phyloP scores from a whole-genome alignment of 2,113 vertebrate genomes.

The Pardalotus punctatus region DNA sequence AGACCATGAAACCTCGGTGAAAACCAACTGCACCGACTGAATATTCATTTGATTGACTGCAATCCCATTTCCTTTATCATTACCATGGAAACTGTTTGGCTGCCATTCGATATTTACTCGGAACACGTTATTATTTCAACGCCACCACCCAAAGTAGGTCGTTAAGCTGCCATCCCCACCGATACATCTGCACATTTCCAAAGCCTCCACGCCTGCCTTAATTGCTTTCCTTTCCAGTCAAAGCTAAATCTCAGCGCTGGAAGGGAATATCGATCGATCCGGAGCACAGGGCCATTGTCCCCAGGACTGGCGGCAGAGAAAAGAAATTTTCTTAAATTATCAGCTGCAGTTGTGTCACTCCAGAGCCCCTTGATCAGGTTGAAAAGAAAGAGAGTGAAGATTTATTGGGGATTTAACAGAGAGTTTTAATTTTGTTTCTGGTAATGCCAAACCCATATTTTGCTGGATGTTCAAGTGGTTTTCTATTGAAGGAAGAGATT shows the following conservation, averaged over 20 bases:
- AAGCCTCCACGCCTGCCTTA: not conserved
- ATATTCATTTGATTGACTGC: conserved; percentile 25
- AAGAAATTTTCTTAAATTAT: not conserved
- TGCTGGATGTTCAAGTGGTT: not conserved
- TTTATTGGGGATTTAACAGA: not conserved
- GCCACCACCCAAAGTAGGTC: not conserved
- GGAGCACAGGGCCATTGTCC: not conserved
- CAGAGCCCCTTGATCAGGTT: not conserved
- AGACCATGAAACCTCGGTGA: not conserved
- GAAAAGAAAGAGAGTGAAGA: not conserved
- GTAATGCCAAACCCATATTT: not conserved
- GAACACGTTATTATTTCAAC: not conserved
- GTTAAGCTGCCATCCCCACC: not conserved
- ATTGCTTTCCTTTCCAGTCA: conserved; percentile 41
- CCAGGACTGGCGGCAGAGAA: not conserved
- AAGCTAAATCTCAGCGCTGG: conserved; percentile 25
- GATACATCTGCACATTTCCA: not conserved
- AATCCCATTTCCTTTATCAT: not conserved
- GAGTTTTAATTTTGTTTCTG: not conserved
- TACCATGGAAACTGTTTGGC: conserved; percentile 31
- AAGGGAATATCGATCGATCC: conserved; percentile 24
- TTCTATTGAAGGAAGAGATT: not conserved
- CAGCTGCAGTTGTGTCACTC: not conserved
- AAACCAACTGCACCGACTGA: not conserved
- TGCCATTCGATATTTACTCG: conserved; percentile 3